phyloP scores from a whole-genome alignment of 2,113 vertebrate genomes.

The Cyphomyrus plagiostoma region DNA sequence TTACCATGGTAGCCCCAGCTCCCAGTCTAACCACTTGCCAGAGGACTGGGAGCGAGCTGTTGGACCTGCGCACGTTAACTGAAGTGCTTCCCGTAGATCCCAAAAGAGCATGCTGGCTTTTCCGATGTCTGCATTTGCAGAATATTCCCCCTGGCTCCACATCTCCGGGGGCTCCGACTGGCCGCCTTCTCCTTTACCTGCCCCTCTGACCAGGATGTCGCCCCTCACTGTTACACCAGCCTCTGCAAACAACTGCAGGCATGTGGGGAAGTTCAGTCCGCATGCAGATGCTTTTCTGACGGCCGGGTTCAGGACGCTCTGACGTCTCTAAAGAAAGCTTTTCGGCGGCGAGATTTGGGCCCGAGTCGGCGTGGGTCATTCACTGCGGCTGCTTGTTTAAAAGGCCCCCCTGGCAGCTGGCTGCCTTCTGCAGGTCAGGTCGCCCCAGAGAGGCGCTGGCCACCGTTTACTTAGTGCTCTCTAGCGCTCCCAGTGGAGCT shows the following conservation, averaged over 20 bases:
- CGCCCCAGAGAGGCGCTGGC: background rate
- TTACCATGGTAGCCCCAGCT: background rate
- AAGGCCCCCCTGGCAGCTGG: constrained; percentile 15
- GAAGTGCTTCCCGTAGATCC: background rate
- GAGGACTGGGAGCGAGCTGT: background rate
- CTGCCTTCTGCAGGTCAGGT: constrained; percentile 39
- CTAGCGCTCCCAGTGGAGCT: background rate
- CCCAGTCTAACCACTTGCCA: background rate
- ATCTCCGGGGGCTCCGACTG: background rate
- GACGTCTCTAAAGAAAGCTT: background rate
- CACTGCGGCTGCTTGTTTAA: background rate
- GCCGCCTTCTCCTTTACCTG: background rate
- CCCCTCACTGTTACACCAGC: background rate
- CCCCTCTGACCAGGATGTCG: background rate
- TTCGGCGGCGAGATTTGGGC: background rate
- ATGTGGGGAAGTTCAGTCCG: background rate
- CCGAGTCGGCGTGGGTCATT: background rate
- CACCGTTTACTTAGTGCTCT: constrained; percentile 11
- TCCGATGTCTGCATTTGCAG: background rate
- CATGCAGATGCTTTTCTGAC: background rate
- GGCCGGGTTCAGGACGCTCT: background rate
- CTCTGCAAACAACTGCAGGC: background rate
- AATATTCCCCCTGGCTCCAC: background rate
- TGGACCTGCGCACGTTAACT: background rate
- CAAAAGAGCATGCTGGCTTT: background rate